Base-by-base conservation (phyloP, 2,888 invertebrate species). In the Spisula solida region DNA sequence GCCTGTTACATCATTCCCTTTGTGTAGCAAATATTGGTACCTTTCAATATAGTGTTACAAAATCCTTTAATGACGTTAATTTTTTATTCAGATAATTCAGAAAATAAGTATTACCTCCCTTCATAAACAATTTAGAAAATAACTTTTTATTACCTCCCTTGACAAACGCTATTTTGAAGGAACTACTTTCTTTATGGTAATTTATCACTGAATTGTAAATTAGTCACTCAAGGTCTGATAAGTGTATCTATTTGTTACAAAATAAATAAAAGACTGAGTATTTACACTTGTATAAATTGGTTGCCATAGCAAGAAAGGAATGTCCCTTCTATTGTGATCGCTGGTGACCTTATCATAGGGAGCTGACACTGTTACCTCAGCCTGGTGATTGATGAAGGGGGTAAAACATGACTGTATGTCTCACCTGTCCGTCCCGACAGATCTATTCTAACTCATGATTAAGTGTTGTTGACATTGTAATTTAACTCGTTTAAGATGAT, bases 401-500 rank as follows among this genome's bases (percentile, higher is more conserved):
- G n/a, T 56, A 20, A 56, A 56, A n/a, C n/a, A 56, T 56, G 56
- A 66, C 25, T 25, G 60, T 66, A 66, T 10, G 60, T 25, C 25
- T 66, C 25, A n/a, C 60, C 25, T n/a, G 60, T 66, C 60, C n/a
- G 25, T 2, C 8, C 60, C 1, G 60, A 60, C 18, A 60, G 18
- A 60, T 60, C 14, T 51, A 51, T 51, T 51, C 1, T 51, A 16
- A 51, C 51, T 51, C 12, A 51, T 51, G 51, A 51, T 51, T 16
- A 51, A 51, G 12, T 51, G 16, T 51, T 51, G 16, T 51, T 16
- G 51, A 16, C 51, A 51, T 16, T 51, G 51, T 51, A 60, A 60
- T 60, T 60, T 20, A 60, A n/a, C 60, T 60, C n/a, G 18, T 60
- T 60, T n/a, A 60, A 60, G 60, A 60, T n/a, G 60, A 60, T 25